These are phyloP conservation scores for Pangasius mekongensis DNA, from an alignment of 2,797 vertebrate genomes.

Conservation along the genomic window DNA sequence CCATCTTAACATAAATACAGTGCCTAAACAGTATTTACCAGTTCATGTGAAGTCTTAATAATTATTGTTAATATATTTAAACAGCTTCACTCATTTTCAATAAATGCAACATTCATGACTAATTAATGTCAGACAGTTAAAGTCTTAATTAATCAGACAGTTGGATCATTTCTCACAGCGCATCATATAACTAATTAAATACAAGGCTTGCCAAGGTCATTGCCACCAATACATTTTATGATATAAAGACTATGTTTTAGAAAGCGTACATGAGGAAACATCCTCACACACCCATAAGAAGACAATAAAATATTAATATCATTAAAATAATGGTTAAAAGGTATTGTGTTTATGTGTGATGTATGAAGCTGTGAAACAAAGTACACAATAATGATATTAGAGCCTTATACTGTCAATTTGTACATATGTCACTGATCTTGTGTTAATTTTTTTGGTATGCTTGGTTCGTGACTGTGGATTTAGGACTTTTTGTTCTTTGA, in stretches of 20 bases:
- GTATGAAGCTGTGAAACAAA: not conserved
- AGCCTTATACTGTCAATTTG: too few species aligned
- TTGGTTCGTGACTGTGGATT: too few species aligned
- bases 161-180: not conserved
- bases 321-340: not conserved
- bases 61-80: not conserved
- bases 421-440: too few species aligned
- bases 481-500: not conserved
- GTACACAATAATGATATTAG: not conserved
- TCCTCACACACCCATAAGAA: not conserved
- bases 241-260: not conserved
- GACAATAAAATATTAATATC: not conserved
- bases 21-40: not conserved
- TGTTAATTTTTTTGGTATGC: too few species aligned
- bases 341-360: too few species aligned
- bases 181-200: not conserved
- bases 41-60: not conserved
- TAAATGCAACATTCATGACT: not conserved
- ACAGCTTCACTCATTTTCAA: not conserved
- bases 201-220: not conserved
- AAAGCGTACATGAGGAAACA: not conserved
- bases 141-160: not conserved
- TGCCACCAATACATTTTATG: not conserved
- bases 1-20: not conserved
- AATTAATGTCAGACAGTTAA: not conserved